Conservation (phyloP, 1,140 invertebrate genomes). For the Euborellia annulipes region DNA sequence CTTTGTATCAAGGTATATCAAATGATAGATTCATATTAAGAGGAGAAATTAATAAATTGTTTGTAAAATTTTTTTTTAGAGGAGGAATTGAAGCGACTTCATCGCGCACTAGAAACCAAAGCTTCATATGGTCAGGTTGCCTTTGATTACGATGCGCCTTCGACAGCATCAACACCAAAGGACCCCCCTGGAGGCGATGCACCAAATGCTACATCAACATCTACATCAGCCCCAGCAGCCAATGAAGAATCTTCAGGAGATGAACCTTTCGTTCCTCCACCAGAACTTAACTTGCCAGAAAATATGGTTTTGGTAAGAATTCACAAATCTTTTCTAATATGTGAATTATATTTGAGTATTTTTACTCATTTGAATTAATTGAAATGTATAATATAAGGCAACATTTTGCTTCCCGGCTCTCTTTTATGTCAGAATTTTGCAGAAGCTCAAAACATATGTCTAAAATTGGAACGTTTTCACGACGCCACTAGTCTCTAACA, state of each 20-base stretch:
- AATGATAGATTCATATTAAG: too few relatives aligned
- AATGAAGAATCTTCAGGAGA: slow-evolving; percentile 40
- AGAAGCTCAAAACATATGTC: too few relatives aligned
- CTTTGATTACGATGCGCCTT: slow-evolving; percentile 58
- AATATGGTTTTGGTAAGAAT: slow-evolving; percentile 54
- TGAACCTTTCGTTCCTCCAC: slow-evolving; percentile 50
- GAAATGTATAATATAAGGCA: too few relatives aligned
- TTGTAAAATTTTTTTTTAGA: slow-evolving; percentile 47
- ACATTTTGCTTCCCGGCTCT: too few relatives aligned
- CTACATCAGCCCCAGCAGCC: slow-evolving; percentile 15
- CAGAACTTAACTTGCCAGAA: slow-evolving; percentile 51
- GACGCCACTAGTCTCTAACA: too few relatives aligned
- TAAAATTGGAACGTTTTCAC: too few relatives aligned
- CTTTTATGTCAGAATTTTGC: too few relatives aligned
- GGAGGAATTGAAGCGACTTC: slow-evolving; percentile 76
- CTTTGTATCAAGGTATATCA: slow-evolving; percentile 72
- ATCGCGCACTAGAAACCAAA: slow-evolving; percentile 49
- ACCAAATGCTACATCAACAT: slow-evolving; percentile 4
- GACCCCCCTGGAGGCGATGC: slow-evolving; percentile 15
- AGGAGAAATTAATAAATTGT: slow-evolving; percentile 5
- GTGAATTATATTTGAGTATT: slow-evolving; percentile 1
- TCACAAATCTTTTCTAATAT: slow-evolving; percentile 4
- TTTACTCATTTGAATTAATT: slow-evolving; percentile 10
- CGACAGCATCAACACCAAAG: slow-evolving; percentile 21
- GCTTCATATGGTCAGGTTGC: slow-evolving; percentile 60